Evolutionary conservation across 2,888 invertebrate genomes (phyloP).

Genomic region (Dromius quadrimaculatus): DNA sequence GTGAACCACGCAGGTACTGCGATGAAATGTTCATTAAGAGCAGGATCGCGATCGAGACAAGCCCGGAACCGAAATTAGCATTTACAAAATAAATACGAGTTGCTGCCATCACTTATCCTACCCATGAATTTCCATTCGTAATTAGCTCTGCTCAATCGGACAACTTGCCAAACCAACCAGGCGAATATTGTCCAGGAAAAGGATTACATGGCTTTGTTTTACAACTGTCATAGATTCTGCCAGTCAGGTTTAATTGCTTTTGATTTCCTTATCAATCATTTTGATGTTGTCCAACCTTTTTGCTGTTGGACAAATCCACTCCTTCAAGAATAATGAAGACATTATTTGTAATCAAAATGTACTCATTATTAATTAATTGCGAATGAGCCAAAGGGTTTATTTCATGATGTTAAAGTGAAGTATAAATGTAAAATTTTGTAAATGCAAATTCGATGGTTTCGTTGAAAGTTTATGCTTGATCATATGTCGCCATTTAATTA

Average conservation of each 20-base stretch:
- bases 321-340: no score
- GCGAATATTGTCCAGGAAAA: no score
- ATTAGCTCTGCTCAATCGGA: slow-evolving; percentile 52
- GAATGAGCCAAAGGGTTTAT: no score
- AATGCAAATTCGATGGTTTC: slow-evolving; percentile 17
- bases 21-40: slow-evolving; percentile 29
- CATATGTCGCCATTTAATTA: slow-evolving; percentile 26
- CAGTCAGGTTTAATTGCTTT: no score
- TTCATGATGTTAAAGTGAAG: neutral
- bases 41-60: slow-evolving; percentile 30
- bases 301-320: no score
- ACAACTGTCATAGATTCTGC: no score
- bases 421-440: slow-evolving; percentile 27
- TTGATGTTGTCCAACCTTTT: no score
- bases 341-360: no score
- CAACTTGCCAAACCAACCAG: neutral
- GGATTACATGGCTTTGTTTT: no score
- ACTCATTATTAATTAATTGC: no score
- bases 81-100: slow-evolving; percentile 63
- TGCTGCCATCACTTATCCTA: slow-evolving; percentile 63
- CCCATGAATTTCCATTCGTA: slow-evolving; percentile 60
- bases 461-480: slow-evolving; percentile 25
- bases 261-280: no score
- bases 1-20: slow-evolving; percentile 32
- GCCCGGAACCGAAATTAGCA: slow-evolving; percentile 62